Percentiles rank a stretch among this genome's conserved stretches.
These are phyloP conservation scores for Melieria picta DNA, from an alignment of 2,888 invertebrate genomes.

Conservation along the genomic window DNA sequence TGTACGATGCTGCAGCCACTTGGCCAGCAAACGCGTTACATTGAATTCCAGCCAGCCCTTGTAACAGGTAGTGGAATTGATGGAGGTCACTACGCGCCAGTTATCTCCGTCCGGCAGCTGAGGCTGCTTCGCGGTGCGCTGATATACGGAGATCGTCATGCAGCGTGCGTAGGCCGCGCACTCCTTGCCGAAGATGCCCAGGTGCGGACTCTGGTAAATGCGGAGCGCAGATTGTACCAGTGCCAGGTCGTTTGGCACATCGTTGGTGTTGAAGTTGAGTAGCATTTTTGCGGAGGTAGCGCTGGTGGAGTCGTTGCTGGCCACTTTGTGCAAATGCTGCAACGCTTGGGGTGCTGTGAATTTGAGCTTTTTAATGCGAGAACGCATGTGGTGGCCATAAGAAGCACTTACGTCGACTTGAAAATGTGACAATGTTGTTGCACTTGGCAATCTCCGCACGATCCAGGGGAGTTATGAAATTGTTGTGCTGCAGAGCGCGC, in stretches of 20 bases:
- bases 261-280: slow-evolving; percentile 82
- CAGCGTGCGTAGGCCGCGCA: slow-evolving; percentile 32
- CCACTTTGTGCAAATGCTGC: no score
- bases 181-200: slow-evolving; percentile 39
- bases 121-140: slow-evolving; percentile 39
- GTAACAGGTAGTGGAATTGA: slow-evolving; percentile 76
- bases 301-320: slow-evolving; percentile 64
- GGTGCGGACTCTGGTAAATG: slow-evolving; percentile 72
- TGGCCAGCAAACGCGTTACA: slow-evolving; percentile 77
- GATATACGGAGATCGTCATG: slow-evolving; percentile 55
- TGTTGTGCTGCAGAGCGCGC: slow-evolving; percentile 51
- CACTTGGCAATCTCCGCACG: slow-evolving; percentile 85
- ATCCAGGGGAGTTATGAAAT: slow-evolving; percentile 78
- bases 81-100: slow-evolving; percentile 73
- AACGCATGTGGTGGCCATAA: not conserved
- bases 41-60: slow-evolving; percentile 91
- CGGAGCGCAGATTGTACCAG: slow-evolving; percentile 84
- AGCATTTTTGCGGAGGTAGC: slow-evolving; percentile 39
- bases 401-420: slow-evolving; percentile 77
- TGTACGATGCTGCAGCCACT: slow-evolving; percentile 73
- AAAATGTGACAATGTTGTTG: slow-evolving; percentile 93
- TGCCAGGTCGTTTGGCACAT: slow-evolving; percentile 82
- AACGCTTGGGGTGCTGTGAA: not conserved
- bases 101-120: slow-evolving; percentile 66
- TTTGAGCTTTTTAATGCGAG: not conserved